These are phyloP conservation scores for Fulica atra DNA, from an alignment of 2,113 vertebrate genomes.

Conservation along the genomic window DNA sequence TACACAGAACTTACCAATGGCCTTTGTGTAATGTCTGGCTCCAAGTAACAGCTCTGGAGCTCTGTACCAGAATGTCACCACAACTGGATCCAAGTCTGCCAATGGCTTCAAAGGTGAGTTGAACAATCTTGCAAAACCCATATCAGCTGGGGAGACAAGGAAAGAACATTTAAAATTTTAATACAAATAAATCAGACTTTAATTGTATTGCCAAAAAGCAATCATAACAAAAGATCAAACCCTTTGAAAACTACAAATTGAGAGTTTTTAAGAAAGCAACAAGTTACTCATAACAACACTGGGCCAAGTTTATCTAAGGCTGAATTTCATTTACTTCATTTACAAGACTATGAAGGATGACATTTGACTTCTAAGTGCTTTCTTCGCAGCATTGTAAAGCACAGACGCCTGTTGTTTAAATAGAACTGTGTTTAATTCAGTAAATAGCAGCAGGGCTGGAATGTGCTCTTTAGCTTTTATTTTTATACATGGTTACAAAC, in stretches of 20 bases:
- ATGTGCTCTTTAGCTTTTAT: neutral
- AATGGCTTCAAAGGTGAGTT: conserved; percentile 91
- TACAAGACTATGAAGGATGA: neutral
- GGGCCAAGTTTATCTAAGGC: neutral
- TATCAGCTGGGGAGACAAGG: conserved; percentile 79
- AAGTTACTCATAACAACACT: neutral
- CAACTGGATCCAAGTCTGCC: conserved; percentile 91
- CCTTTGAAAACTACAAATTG: neutral
- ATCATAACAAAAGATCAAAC: neutral
- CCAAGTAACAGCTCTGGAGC: conserved; percentile 93
- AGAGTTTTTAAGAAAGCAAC: neutral
- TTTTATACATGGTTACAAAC: neutral
- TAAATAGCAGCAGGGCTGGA: neutral
- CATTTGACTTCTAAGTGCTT: neutral
- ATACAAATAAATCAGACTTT: neutral
- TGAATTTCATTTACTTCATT: neutral
- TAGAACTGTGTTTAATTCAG: neutral
- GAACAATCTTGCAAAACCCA: conserved; percentile 92
- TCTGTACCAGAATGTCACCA: conserved; percentile 93
- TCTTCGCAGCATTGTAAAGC: neutral
- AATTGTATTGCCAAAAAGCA: neutral
- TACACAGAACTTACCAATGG: conserved; percentile 87
- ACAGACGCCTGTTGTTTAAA: neutral
- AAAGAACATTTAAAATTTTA: neutral
- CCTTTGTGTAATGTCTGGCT: conserved; percentile 98